Base-by-base conservation (phyloP, 2,797 vertebrate species). In the Champsocephalus esox region DNA sequence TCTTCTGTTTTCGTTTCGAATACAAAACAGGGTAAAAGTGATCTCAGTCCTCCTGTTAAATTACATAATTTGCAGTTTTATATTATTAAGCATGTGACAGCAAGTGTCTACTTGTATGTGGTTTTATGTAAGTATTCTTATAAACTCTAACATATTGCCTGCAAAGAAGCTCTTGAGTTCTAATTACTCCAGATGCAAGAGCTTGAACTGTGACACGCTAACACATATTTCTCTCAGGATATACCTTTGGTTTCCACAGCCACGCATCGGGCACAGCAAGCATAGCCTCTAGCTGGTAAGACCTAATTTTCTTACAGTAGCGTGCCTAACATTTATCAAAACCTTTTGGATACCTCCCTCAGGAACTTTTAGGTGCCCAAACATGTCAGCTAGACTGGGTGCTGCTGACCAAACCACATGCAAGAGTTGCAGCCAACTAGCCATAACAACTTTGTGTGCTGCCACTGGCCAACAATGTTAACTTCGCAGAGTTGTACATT, bases 241-340 rank as follows among this genome's bases (percentile, higher is more conserved):
- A 74, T 51, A 19, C 56, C 62, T 55, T 44, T 62, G 52, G 49
- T 66, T 80, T 79, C 41, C 55, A 75, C 24, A 59, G n/a, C 12
- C 59, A 32, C 14, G 11, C 70, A 79, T 77, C 73, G 87, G 51
- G 73, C 79, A 81, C 11, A 21, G 63, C 44, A 43, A 80, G 55
- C 41, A 69, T 85, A 46, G 88, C 89, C 90, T 85, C 63, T 58
- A 78, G 87, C 77, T 70, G 19, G 50, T 38, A 76, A 77, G 66
- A 78, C 45, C 51, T 88, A 17, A 65, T 45, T 69, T 75, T 76
- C 61, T 77, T 70, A 76, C 12, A 51, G 56, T 88, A 79, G 66
- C 80, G 32, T 91, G 89, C 87, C 80, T 85, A 60, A 79, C 66
- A 61, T 86, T 78, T 77, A 84, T 86, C 84, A 78, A 68, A 78